phyloP scores from a whole-genome alignment of 2,797 vertebrate species.

The Bryconaethiops microstoma region DNA sequence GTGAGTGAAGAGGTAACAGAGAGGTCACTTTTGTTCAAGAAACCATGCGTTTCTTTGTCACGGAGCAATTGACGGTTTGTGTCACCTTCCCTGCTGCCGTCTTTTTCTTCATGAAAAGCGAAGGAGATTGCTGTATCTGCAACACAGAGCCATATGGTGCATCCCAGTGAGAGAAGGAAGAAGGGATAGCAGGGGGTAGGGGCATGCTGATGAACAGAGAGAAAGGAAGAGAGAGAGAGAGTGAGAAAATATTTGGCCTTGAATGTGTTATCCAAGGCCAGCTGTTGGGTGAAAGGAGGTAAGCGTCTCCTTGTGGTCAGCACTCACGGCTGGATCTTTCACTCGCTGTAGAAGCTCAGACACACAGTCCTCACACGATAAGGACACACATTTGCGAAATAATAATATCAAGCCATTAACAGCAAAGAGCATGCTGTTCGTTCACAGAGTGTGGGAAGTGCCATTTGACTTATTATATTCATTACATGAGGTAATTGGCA shows the following conservation, averaged over 20 bases:
- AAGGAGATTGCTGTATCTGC: conserved; percentile 60
- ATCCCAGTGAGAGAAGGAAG: conserved; percentile 45
- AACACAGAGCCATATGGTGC: conserved; percentile 57
- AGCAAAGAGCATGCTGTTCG: conserved; percentile 22
- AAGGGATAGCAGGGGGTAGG: conserved; percentile 32
- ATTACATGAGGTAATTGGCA: conserved; percentile 19
- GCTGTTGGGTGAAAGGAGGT: conserved; percentile 49
- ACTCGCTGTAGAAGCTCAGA: background rate
- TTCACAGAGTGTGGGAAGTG: conserved; percentile 19
- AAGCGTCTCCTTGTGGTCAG: background rate
- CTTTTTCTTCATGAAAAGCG: conserved; percentile 40
- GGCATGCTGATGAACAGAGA: conserved; percentile 35
- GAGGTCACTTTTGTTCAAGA: conserved; percentile 40
- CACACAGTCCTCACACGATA: background rate
- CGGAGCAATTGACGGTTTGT: conserved; percentile 6
- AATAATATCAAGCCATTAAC: conserved; percentile 15
- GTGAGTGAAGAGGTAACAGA: conserved; percentile 40
- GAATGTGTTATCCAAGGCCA: conserved; percentile 41
- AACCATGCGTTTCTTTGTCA: conserved; percentile 14
- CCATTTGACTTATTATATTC: conserved; percentile 5
- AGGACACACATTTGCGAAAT: background rate
- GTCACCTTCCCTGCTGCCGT: conserved; percentile 47
- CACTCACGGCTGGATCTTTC: background rate
- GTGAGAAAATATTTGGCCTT: conserved; percentile 24
- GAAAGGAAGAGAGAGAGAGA: background rate